These are phyloP conservation scores for Prunella fulvescens DNA, from an alignment of 2,113 vertebrate genomes.

Conservation along the genomic window DNA sequence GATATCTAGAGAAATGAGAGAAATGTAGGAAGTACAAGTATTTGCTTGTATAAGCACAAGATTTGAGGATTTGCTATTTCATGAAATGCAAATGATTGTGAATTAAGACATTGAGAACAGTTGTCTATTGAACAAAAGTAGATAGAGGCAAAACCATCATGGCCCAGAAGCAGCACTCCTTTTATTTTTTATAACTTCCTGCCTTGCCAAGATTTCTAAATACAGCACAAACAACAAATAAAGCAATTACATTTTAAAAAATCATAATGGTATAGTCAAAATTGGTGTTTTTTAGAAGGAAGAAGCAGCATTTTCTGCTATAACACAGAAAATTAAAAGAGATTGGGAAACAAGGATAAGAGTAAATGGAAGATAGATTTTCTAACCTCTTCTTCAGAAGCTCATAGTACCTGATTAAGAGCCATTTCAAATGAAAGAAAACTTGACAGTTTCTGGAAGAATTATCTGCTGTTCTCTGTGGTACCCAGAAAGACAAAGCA, in stretches of 20 bases:
- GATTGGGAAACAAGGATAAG: neutral
- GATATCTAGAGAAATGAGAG: neutral
- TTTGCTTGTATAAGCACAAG: neutral
- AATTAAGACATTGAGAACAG: neutral
- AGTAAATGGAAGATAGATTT: neutral
- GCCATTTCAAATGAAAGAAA: neutral
- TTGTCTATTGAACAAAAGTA: neutral
- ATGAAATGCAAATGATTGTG: neutral
- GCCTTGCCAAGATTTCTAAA: neutral
- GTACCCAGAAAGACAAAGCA: neutral
- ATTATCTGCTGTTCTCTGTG: neutral
- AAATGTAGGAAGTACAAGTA: neutral
- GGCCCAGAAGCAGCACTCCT: neutral
- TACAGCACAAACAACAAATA: neutral
- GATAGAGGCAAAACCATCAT: neutral
- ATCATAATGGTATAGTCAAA: neutral
- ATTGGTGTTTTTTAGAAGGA: neutral
- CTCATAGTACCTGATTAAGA: neutral
- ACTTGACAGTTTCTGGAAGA: neutral
- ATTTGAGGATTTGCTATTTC: neutral
- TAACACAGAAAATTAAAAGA: neutral
- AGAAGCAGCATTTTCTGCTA: neutral
- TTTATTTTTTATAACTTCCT: neutral
- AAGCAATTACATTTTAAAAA: neutral
- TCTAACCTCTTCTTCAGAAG: neutral